These are phyloP conservation scores for Sciurus carolinensis DNA, from an alignment of 2,797 vertebrate genomes.

Conservation along the genomic window DNA sequence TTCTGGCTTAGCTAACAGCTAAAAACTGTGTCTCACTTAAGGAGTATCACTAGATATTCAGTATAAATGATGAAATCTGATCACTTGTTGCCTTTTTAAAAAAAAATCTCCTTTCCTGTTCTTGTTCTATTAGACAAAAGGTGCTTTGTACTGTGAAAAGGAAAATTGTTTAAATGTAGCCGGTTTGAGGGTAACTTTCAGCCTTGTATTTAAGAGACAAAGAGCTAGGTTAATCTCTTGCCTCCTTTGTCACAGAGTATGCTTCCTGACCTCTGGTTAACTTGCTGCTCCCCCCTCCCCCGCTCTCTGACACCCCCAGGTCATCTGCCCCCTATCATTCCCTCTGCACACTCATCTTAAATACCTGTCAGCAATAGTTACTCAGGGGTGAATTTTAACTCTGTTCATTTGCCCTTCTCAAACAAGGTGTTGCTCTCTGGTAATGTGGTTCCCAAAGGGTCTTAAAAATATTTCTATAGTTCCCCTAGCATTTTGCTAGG, in stretches of 20 bases:
- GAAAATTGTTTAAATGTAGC: background rate
- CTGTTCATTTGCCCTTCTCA: background rate
- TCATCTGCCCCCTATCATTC: background rate
- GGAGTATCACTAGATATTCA: background rate
- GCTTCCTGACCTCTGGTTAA: background rate
- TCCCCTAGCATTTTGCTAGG: background rate
- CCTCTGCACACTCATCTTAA: background rate
- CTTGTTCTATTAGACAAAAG: background rate
- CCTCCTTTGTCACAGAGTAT: background rate
- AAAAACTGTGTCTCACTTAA: conserved; percentile 48
- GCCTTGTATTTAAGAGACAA: background rate
- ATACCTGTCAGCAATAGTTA: background rate
- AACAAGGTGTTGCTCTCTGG: background rate
- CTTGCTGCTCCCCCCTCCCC: background rate
- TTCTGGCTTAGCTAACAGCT: conserved; percentile 25
- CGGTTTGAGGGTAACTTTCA: background rate
- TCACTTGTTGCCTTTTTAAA: background rate
- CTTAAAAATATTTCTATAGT: background rate
- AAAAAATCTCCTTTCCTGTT: background rate
- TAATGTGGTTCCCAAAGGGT: background rate
- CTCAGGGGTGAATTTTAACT: background rate
- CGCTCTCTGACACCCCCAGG: background rate
- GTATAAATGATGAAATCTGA: conserved; percentile 22
- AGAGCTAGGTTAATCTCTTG: background rate
- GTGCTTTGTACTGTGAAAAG: background rate